Conservation (phyloP, 2,888 invertebrate species). For the Nasonovia ribisnigri region DNA sequence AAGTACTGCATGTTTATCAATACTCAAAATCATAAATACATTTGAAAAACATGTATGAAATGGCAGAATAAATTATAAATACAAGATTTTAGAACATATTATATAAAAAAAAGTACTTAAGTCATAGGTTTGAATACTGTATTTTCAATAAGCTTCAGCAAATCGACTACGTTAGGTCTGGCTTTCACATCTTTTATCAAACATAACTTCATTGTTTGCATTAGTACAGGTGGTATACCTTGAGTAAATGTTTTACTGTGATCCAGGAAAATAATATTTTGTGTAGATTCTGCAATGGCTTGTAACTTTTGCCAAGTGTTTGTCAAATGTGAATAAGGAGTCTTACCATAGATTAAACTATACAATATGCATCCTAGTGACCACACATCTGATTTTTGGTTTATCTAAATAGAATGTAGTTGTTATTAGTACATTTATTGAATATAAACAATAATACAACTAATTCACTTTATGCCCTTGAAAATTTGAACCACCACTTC, state of each 20-base stretch:
- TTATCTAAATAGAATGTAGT: conserved; percentile 76
- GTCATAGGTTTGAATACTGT: conserved; percentile 59
- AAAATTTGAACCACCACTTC: conserved; percentile 73
- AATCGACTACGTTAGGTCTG: conserved; percentile 81
- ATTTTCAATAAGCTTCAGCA: conserved; percentile 72
- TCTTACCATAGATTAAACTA: conserved; percentile 88
- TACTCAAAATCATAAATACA: neutral
- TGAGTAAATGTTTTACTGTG: conserved; percentile 66
- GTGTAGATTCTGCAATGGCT: conserved; percentile 82
- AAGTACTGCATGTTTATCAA: neutral
- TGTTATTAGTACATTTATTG: neutral
- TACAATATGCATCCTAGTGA: conserved; percentile 97
- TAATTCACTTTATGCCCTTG: conserved; percentile 54
- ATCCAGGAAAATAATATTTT: conserved; percentile 80
- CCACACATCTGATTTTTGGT: conserved; percentile 96
- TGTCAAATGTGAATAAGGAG: conserved; percentile 89
- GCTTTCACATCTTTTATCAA: conserved; percentile 80
- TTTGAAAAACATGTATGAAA: conserved; percentile 4
- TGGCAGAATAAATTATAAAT: conserved; percentile 1
- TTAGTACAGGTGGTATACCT: conserved; percentile 75
- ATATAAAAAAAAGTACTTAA: conserved; percentile 74
- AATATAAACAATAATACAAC: conserved; percentile 15
- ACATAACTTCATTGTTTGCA: conserved; percentile 79
- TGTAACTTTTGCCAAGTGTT: conserved; percentile 80
- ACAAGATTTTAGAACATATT: neutral